Conservation (phyloP, 2,113 vertebrate species). For the Corynorhinus townsendii region DNA sequence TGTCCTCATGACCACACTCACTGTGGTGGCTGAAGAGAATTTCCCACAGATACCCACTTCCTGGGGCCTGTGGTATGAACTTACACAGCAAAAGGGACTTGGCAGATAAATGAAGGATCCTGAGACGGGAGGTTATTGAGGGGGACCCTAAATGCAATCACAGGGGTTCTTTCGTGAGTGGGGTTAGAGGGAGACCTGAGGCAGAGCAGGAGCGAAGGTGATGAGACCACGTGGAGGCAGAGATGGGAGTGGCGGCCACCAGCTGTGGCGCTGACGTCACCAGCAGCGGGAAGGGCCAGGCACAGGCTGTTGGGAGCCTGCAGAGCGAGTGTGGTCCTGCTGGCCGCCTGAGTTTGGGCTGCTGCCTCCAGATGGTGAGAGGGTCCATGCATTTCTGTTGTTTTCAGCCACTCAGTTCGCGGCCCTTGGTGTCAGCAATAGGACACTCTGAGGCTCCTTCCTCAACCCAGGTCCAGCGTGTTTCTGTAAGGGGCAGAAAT, state of each 20-base stretch:
- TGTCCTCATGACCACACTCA: rapidly evolving
- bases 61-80: background rate
- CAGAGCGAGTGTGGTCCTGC: background rate
- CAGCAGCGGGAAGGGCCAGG: background rate
- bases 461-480: too few species aligned
- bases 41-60: background rate
- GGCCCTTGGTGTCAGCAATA: background rate
- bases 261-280: background rate
- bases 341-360: background rate
- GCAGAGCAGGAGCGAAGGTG: too few species aligned
- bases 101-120: background rate
- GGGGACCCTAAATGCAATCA: background rate
- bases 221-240: background rate
- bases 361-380: background rate
- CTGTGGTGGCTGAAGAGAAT: too few species aligned
- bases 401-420: background rate
- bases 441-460: background rate
- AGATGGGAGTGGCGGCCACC: background rate
- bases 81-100: background rate
- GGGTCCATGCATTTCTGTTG: background rate
- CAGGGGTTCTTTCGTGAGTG: background rate
- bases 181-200: too few species aligned
- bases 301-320: background rate
- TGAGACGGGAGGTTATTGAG: background rate
- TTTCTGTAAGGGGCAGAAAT: background rate